These are phyloP conservation scores for Leucoraja erinaceus DNA, from an alignment of 2,113 vertebrate genomes.

Conservation along the genomic window DNA sequence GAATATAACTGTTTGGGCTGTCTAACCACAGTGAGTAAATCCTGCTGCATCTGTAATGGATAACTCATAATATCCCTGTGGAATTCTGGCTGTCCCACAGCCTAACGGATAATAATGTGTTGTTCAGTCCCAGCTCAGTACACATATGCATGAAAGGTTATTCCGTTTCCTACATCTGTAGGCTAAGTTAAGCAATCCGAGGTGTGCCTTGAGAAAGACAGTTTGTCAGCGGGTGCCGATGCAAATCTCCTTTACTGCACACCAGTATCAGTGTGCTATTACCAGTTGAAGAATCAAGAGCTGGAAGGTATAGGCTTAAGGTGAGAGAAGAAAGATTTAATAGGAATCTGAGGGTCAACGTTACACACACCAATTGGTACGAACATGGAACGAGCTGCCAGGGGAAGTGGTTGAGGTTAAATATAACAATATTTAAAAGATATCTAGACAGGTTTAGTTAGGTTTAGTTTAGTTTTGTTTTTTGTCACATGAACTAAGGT, in stretches of 20 bases:
- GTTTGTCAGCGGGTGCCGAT: not conserved
- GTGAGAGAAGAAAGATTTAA: too few species aligned
- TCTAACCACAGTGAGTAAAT: conserved; percentile 27
- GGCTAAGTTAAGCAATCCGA: not conserved
- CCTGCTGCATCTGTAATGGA: conserved; percentile 23
- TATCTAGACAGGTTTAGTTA: too few species aligned
- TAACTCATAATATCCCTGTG: conserved; percentile 5
- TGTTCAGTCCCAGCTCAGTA: not conserved
- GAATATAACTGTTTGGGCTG: conserved; percentile 2
- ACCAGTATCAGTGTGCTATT: not conserved
- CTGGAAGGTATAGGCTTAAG: too few species aligned
- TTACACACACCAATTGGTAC: too few species aligned
- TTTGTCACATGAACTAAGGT: too few species aligned
- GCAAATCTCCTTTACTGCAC: not conserved
- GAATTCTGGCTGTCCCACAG: conserved; percentile 1
- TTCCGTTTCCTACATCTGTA: not conserved
- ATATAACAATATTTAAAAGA: too few species aligned
- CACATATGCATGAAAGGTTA: not conserved
- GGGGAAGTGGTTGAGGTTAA: too few species aligned
- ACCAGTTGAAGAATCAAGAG: too few species aligned
- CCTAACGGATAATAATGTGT: not conserved
- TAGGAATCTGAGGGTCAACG: too few species aligned
- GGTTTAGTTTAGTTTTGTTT: too few species aligned
- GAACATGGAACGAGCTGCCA: too few species aligned
- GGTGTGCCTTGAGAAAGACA: conserved; percentile 3